Conservation (phyloP, 2,888 invertebrate species). For the Agriopis marginaria region DNA sequence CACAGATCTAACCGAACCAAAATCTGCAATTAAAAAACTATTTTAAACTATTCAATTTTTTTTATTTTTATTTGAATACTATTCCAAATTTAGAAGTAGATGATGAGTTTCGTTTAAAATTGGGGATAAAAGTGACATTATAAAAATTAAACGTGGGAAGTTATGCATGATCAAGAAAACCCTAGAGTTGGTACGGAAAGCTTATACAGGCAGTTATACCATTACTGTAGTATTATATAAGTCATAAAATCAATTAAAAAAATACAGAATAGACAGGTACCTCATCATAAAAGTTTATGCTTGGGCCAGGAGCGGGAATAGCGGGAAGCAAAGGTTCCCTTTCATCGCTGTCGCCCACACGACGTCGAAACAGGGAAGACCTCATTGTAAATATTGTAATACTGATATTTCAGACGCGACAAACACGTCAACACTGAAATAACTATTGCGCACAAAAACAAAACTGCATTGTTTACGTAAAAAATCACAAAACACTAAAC, state of each 20-base stretch:
- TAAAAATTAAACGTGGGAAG: too few relatives aligned
- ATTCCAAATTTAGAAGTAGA: neutral
- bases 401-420: slow-evolving; percentile 36
- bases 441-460: slow-evolving; percentile 12
- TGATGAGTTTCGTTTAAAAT: neutral
- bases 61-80: too few relatives aligned
- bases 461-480: slow-evolving; percentile 27
- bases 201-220: neutral
- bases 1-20: too few relatives aligned
- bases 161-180: neutral
- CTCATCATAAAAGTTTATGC: slow-evolving; percentile 59
- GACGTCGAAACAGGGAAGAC: slow-evolving; percentile 63
- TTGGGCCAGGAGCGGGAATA: slow-evolving; percentile 57
- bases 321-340: slow-evolving; percentile 70
- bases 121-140: neutral
- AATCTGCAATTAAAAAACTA: too few relatives aligned
- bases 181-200: neutral
- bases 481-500: slow-evolving; percentile 15
- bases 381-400: slow-evolving; percentile 62
- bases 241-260: slow-evolving; percentile 5
- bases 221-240: neutral
- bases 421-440: slow-evolving; percentile 32
- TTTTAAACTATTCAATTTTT: too few relatives aligned
- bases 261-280: slow-evolving; percentile 47
- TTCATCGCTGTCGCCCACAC: slow-evolving; percentile 59